Evolutionary conservation across 1,140 invertebrate species (phyloP), one percentile per base, ranked within the genome.

Genomic region (Ceratosolen fusciceps): DNA sequence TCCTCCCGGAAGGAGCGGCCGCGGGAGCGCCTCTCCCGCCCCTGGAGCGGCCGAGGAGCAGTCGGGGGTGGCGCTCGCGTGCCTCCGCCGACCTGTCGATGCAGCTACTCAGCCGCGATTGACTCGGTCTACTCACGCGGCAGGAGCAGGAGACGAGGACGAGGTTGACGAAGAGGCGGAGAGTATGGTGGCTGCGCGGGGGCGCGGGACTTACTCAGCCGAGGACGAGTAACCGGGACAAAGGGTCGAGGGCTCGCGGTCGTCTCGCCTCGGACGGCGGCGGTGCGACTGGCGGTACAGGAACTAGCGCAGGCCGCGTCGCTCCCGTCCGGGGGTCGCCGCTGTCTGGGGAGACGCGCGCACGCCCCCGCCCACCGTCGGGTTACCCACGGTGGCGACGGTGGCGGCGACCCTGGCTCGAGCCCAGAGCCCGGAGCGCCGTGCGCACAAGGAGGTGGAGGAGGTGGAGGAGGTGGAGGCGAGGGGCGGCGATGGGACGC

Each of bases 221-320:
- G 29, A 37, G 58, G 58, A 16, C 58, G 58, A 60, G 29, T 43
- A 43, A 7, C 39, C 5, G 12, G 39, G 39, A 43, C 12, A 43
- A 43, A 12, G 39, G 5, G 12, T 12, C 5, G 12, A 12, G 14
- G 5, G 8, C 60, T 29, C 31, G 60, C 60, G 60, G 5, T 65
- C 47, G 70, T 54, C 43, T 52, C 70, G 49, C 70, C 70, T 70
- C 67, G 70, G 70, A 49, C 4, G 39, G 8, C 67, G 43, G 39
- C 43, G 43, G 39, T 70, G 67, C 60, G 60, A 65, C 60, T 65
- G 60, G 73, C 73, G 60, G 73, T 58, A 21, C 56, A 37, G 75
- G 47, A 47, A 67, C 68, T 73, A 47, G 70, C 77, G 77, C 76
- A 62, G 56, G 68, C 70, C 77, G 54, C 43, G 77, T 54, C 54